Percentiles rank a stretch among this genome's conserved stretches.
Conservation (phyloP, 2,888 invertebrate species). For the Prosopocoilus inquinatus region DNA sequence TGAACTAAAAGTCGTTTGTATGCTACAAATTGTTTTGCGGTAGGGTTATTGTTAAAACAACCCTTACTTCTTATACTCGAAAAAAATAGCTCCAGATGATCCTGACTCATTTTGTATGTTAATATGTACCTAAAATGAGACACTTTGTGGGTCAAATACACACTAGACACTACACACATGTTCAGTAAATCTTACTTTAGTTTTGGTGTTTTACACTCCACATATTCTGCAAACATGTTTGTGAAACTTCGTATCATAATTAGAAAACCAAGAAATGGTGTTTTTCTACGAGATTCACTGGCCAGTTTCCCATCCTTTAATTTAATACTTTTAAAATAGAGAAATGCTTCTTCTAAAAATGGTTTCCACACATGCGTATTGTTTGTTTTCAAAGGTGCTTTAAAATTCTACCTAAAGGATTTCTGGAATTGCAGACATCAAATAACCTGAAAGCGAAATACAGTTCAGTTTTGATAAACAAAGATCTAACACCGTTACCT, state of each 20-base stretch:
- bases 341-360: too few species aligned
- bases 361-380: too few species aligned
- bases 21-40: slow-evolving; percentile 24
- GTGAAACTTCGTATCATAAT: slow-evolving; percentile 12
- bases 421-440: slow-evolving; percentile 31
- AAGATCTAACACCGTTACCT: too few species aligned
- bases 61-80: slow-evolving; percentile 18
- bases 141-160: neutral
- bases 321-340: slow-evolving; percentile 6
- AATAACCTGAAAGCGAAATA: slow-evolving; percentile 19
- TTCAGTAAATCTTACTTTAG: slow-evolving; percentile 6
- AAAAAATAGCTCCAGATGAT: slow-evolving; percentile 31
- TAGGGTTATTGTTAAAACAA: slow-evolving; percentile 29
- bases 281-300: slow-evolving; percentile 11
- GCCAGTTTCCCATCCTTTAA: neutral
- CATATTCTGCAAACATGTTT: slow-evolving; percentile 5
- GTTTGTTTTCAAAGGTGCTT: slow-evolving; percentile 14
- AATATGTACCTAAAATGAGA: slow-evolving; percentile 19
- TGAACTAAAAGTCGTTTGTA: slow-evolving; percentile 28
- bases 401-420: slow-evolving; percentile 19
- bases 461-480: neutral
- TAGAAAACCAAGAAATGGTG: slow-evolving; percentile 20
- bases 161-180: too few species aligned
- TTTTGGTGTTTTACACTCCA: neutral
- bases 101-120: slow-evolving; percentile 28